Evolutionary conservation across 1,140 invertebrate species (phyloP).

Genomic region (Diuraphis noxia): DNA sequence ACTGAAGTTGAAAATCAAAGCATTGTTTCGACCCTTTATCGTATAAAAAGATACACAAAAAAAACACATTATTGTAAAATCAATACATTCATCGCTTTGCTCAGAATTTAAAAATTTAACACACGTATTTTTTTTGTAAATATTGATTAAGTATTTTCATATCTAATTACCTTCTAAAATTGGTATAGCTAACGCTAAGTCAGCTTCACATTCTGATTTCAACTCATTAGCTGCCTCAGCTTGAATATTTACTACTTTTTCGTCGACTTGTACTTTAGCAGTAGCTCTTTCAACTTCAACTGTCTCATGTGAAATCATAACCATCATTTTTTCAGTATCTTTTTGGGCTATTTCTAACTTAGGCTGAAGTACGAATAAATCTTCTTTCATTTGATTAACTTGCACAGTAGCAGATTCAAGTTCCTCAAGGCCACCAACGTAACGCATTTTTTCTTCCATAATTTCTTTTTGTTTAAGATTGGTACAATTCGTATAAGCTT

Average conservation of each 20-base stretch:
- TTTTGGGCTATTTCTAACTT: slow-evolving; percentile 81
- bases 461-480: slow-evolving; percentile 78
- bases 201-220: slow-evolving; percentile 88
- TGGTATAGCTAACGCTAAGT: slow-evolving; percentile 86
- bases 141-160: too few species aligned
- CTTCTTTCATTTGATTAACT: slow-evolving; percentile 74
- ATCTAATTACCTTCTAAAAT: slow-evolving; percentile 67
- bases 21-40: too few species aligned
- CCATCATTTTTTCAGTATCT: slow-evolving; percentile 81
- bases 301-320: slow-evolving; percentile 82
- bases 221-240: slow-evolving; percentile 79
- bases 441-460: slow-evolving; percentile 74
- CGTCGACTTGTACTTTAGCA: slow-evolving; percentile 81
- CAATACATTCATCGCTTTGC: too few species aligned
- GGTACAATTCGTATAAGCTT: slow-evolving; percentile 77
- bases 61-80: too few species aligned
- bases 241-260: slow-evolving; percentile 84
- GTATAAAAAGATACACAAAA: too few species aligned
- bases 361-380: slow-evolving; percentile 80
- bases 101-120: too few species aligned
- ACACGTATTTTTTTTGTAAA: too few species aligned
- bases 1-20: too few species aligned
- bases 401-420: slow-evolving; percentile 77
- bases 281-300: slow-evolving; percentile 81
- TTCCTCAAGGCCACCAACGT: slow-evolving; percentile 83